Percentiles rank a stretch among this genome's conserved stretches.
Evolutionary conservation across 2,113 vertebrate species (phyloP).

Genomic region (Carettochelys insculpta): DNA sequence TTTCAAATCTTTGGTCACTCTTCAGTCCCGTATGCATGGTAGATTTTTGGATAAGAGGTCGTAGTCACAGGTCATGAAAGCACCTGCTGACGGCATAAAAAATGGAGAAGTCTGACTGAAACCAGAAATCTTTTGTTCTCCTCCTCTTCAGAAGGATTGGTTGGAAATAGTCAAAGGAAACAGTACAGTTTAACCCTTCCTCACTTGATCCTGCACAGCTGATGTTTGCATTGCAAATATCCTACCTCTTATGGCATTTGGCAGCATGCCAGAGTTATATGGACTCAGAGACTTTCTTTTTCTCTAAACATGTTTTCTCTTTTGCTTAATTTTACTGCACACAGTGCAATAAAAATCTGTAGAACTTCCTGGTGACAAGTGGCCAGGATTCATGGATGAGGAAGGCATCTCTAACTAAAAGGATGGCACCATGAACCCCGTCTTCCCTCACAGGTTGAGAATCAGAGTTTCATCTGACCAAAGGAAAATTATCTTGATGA

Average conservation of each 20-base stretch:
- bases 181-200: neutral
- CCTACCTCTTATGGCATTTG: slow-evolving; percentile 11
- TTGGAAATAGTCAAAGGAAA: neutral
- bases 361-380: slow-evolving; percentile 47
- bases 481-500: slow-evolving; percentile 60
- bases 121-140: neutral
- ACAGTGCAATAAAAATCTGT: slow-evolving; percentile 60
- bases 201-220: neutral
- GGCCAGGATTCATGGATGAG: slow-evolving; percentile 58
- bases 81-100: neutral
- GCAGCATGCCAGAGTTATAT: neutral
- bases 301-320: slow-evolving; percentile 4
- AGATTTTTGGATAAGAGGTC: neutral
- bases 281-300: neutral
- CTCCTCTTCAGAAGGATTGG: neutral
- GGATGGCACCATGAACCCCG: neutral
- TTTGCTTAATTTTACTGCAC: slow-evolving; percentile 46
- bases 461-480: slow-evolving; percentile 49
- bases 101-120: neutral
- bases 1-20: neutral
- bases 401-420: slow-evolving; percentile 5
- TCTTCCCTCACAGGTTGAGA: slow-evolving; percentile 37
- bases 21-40: neutral
- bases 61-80: neutral
- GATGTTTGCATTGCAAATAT: slow-evolving; percentile 25